phyloP scores from a whole-genome alignment of 92 coral and sea anemone genomes.

The Siderastrea radians region DNA sequence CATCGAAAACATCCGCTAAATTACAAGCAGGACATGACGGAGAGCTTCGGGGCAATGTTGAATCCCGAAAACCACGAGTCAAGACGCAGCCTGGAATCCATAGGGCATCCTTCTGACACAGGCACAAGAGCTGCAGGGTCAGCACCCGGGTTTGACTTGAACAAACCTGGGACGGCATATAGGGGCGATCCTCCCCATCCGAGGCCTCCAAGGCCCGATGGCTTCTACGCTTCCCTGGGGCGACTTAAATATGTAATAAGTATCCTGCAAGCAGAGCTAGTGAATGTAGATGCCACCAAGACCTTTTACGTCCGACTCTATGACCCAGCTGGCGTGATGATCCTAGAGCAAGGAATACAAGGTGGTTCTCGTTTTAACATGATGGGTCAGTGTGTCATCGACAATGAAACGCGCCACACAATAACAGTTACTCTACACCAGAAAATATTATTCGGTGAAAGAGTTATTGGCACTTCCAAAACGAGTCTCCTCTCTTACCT shows the following conservation, averaged over 20 bases:
- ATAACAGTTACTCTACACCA: slow-evolving; percentile 53
- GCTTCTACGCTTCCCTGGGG: slow-evolving; percentile 48
- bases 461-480: slow-evolving; percentile 13
- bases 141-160: slow-evolving; percentile 32
- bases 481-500: slow-evolving; percentile 29
- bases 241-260: slow-evolving; percentile 24
- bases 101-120: slow-evolving; percentile 39
- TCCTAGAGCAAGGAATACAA: background rate
- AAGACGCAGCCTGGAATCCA: slow-evolving; percentile 67
- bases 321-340: slow-evolving; percentile 3
- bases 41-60: slow-evolving; percentile 48
- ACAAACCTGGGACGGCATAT: slow-evolving; percentile 68
- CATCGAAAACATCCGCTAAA: slow-evolving; percentile 78
- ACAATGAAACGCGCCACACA: slow-evolving; percentile 22
- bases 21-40: slow-evolving; percentile 66
- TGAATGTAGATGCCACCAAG: slow-evolving; percentile 31
- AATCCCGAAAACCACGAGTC: slow-evolving; percentile 72
- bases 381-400: background rate
- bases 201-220: slow-evolving; percentile 42
- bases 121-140: slow-evolving; percentile 56
- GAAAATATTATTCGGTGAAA: slow-evolving; percentile 50
- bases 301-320: slow-evolving; percentile 2
- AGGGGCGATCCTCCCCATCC: slow-evolving; percentile 63
- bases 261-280: slow-evolving; percentile 27
- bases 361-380: slow-evolving; percentile 1